phyloP scores from a whole-genome alignment of 2,797 vertebrate genomes.

The Anisognathus igniventris region DNA sequence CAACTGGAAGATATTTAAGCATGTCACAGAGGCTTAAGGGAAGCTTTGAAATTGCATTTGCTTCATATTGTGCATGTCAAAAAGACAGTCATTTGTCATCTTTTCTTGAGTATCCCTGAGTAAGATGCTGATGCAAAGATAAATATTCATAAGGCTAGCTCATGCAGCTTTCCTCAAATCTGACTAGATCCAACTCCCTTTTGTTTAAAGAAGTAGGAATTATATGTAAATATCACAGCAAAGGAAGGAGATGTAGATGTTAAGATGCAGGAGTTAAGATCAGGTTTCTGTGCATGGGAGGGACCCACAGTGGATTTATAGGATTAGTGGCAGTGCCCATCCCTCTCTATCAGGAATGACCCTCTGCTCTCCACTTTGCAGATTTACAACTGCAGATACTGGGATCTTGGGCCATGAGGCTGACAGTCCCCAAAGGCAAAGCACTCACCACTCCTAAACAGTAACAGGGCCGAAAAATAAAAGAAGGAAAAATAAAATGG shows the following conservation, averaged over 20 bases:
- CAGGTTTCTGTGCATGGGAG: not conserved
- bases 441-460: not conserved
- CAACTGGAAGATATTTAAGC: slow-evolving; percentile 4
- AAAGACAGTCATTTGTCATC: not conserved
- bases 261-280: not conserved
- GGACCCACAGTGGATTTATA: not conserved
- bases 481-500: not conserved
- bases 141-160: not conserved
- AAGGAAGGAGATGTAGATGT: not conserved
- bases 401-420: not conserved
- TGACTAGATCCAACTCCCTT: not conserved
- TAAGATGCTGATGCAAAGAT: not conserved
- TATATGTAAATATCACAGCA: not conserved
- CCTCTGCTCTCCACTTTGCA: not conserved
- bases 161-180: not conserved
- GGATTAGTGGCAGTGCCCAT: not conserved
- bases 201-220: not conserved
- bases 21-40: not conserved
- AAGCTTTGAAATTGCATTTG: not conserved
- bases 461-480: not conserved
- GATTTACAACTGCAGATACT: not conserved
- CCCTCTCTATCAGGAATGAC: not conserved
- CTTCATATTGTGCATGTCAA: not conserved
- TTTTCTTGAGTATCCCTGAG: not conserved
- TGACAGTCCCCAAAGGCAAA: not conserved